Percentiles rank a stretch among this genome's conserved stretches.
Evolutionary conservation across 2,888 invertebrate genomes (phyloP).

Genomic region (Tiphia femorata): DNA sequence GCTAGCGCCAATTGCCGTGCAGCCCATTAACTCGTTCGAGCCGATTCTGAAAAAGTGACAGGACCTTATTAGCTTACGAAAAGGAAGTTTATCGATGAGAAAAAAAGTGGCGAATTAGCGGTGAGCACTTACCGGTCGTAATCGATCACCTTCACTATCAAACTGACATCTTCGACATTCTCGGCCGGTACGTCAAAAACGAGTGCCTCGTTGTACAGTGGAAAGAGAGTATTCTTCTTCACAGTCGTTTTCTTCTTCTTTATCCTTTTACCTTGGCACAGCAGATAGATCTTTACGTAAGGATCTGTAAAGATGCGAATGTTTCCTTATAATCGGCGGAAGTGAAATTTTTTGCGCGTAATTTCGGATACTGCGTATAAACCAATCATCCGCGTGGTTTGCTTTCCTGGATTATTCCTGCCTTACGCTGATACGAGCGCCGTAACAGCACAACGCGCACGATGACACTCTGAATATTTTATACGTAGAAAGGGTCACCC

Average conservation of each 20-base stretch:
- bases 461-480: too few relatives aligned
- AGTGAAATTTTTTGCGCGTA: too few relatives aligned
- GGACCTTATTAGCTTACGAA: too few relatives aligned
- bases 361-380: too few relatives aligned
- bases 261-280: slow-evolving; percentile 89
- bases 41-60: too few relatives aligned
- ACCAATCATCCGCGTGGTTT: too few relatives aligned
- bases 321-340: too few relatives aligned
- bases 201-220: slow-evolving; percentile 93
- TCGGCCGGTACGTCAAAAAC: slow-evolving; percentile 91
- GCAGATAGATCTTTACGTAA: slow-evolving; percentile 91
- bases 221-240: slow-evolving; percentile 86
- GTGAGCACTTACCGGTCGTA: slow-evolving; percentile 82
- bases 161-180: slow-evolving; percentile 84
- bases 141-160: slow-evolving; percentile 89
- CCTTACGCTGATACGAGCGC: too few relatives aligned
- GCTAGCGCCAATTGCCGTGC: slow-evolving; percentile 83
- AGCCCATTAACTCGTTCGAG: slow-evolving; percentile 88
- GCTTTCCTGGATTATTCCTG: too few relatives aligned
- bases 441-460: too few relatives aligned
- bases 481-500: too few relatives aligned
- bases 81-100: neutral
- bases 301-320: too few relatives aligned
- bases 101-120: neutral
- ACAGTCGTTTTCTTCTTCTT: slow-evolving; percentile 95